Conservation (phyloP, 1,140 invertebrate species). For the Eumaeus atala region DNA sequence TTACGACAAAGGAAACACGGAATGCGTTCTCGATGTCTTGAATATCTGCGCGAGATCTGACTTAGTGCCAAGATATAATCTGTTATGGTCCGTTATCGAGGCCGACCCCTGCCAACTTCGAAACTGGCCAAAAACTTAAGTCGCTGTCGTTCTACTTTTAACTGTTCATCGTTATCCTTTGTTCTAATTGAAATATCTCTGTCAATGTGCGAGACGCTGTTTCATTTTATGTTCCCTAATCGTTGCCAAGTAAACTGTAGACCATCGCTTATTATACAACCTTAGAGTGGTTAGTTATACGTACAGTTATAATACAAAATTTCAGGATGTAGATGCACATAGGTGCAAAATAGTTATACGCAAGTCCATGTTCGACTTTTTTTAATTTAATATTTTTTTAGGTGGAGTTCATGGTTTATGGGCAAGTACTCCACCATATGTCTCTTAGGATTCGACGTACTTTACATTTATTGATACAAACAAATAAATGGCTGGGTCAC, state of each 20-base stretch:
- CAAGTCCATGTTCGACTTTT: no score
- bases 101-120: constrained; percentile 46
- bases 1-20: constrained; percentile 26
- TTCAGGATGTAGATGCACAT: no score
- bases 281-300: no score
- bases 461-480: no score
- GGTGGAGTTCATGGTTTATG: no score
- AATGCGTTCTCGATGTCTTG: constrained; percentile 45
- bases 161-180: constrained; percentile 31
- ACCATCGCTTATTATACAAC: no score
- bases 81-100: constrained; percentile 66
- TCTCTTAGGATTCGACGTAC: no score
- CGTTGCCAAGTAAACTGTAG: constrained; percentile 9
- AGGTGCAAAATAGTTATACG: no score
- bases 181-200: constrained; percentile 29
- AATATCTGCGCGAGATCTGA: constrained; percentile 31
- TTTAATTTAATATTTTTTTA: no score
- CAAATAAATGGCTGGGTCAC: no score
- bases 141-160: constrained; percentile 38
- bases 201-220: constrained; percentile 16
- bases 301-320: no score
- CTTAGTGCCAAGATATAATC: constrained; percentile 63
- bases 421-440: no score
- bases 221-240: constrained; percentile 9
- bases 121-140: constrained; percentile 48